Evolutionary conservation across 2,113 vertebrate genomes (phyloP).

Genomic region (Phrynocephalus versicolor): DNA sequence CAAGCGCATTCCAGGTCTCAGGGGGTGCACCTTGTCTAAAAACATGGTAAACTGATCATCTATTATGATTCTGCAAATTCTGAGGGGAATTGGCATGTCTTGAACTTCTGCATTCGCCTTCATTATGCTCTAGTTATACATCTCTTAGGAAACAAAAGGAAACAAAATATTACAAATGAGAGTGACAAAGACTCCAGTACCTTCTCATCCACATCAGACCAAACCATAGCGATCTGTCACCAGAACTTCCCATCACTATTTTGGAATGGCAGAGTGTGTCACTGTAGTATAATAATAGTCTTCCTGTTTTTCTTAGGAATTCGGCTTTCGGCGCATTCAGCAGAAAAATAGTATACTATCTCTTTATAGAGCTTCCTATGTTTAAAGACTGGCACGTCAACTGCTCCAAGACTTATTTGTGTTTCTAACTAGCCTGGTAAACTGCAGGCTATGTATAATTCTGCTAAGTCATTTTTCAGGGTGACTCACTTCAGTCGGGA

Average conservation of each 20-base stretch:
- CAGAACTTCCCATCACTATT: neutral
- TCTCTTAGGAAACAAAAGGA: neutral
- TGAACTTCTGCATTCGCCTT: neutral
- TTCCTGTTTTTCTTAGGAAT: neutral
- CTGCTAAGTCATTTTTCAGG: constrained; percentile 37
- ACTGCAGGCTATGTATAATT: constrained; percentile 37
- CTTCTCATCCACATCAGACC: neutral
- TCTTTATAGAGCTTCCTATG: neutral
- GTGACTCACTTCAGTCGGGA: constrained; percentile 35
- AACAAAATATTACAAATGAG: neutral
- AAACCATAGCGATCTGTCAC: neutral
- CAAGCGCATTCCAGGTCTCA: too few species aligned
- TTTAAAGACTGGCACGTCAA: constrained; percentile 27
- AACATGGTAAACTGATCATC: too few species aligned
- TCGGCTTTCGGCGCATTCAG: constrained; percentile 26
- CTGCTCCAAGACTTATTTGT: constrained; percentile 3
- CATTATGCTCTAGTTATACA: neutral
- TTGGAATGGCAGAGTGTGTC: neutral
- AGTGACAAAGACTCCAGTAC: neutral
- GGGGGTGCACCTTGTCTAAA: too few species aligned
- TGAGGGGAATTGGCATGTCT: too few species aligned
- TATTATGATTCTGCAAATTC: too few species aligned
- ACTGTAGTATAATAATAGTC: neutral
- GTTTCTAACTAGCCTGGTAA: constrained; percentile 42
- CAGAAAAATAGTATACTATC: neutral